phyloP scores from a whole-genome alignment of 2,113 vertebrate genomes.

The Chionomys nivalis region DNA sequence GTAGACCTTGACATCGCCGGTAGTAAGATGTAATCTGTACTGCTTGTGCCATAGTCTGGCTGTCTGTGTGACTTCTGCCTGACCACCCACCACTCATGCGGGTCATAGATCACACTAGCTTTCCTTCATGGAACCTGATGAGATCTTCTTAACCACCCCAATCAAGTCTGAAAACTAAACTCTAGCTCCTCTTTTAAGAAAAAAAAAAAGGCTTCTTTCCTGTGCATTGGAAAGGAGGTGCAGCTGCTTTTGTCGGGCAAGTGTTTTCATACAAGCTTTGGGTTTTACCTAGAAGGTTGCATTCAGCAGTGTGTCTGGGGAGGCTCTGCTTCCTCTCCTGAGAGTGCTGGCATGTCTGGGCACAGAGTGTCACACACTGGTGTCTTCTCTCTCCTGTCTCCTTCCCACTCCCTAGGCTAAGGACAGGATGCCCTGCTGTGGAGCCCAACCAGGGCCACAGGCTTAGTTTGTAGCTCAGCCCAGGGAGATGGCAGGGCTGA shows the following conservation, averaged over 20 bases:
- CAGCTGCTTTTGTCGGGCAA: background rate
- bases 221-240: background rate
- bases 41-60: background rate
- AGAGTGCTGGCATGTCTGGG: background rate
- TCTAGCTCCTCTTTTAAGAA: background rate
- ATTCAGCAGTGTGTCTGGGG: background rate
- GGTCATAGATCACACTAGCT: background rate
- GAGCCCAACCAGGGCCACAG: fast-evolving
- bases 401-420: too few species aligned
- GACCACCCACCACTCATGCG: too few species aligned
- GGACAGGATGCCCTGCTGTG: fast-evolving
- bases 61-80: background rate
- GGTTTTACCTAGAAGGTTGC: background rate
- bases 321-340: background rate
- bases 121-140: background rate
- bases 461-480: background rate
- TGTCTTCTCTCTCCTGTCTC: background rate
- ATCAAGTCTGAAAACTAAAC: background rate
- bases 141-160: background rate
- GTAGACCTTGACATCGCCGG: too few species aligned
- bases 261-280: background rate
- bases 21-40: too few species aligned
- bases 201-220: background rate
- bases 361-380: fast-evolving
- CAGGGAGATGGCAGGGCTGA: background rate